phyloP scores from a whole-genome alignment of 2,797 vertebrate genomes.

The Myotis planiceps region DNA sequence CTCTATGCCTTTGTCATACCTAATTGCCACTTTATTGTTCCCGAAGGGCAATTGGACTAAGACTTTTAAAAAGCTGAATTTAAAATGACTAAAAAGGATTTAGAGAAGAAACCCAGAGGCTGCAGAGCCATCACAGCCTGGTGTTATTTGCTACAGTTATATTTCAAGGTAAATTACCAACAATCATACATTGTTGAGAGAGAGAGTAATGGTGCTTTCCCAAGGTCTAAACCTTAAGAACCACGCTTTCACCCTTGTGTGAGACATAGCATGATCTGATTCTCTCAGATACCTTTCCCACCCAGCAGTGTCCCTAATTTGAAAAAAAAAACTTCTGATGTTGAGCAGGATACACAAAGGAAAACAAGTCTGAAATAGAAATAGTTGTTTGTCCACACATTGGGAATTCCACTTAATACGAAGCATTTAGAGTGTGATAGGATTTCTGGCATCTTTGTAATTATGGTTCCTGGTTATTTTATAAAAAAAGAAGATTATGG shows the following conservation, averaged over 20 bases:
- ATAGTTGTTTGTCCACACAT: background rate
- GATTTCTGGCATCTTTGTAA: background rate
- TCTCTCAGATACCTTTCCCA: background rate
- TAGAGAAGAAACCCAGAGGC: conserved; percentile 80
- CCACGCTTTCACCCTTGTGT: background rate
- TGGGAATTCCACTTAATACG: background rate
- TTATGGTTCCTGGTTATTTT: background rate
- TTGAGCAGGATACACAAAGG: background rate
- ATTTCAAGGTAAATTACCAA: conserved; percentile 83
- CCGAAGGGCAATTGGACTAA: conserved; percentile 80
- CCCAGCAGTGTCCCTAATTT: background rate
- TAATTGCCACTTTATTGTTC: conserved; percentile 87
- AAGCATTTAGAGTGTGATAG: background rate
- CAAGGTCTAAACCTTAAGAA: conserved; percentile 29
- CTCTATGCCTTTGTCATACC: conserved; percentile 82
- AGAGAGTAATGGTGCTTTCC: background rate
- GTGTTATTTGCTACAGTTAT: conserved; percentile 78
- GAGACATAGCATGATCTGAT: background rate
- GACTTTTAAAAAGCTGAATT: conserved; percentile 85
- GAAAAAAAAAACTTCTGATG: background rate
- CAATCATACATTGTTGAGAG: background rate
- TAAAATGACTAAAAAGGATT: conserved; percentile 82
- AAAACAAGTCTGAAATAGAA: conserved; percentile 18
- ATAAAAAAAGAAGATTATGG: background rate
- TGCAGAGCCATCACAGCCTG: conserved; percentile 74